phyloP scores from a whole-genome alignment of 2,797 vertebrate genomes.

The Gila robusta region DNA sequence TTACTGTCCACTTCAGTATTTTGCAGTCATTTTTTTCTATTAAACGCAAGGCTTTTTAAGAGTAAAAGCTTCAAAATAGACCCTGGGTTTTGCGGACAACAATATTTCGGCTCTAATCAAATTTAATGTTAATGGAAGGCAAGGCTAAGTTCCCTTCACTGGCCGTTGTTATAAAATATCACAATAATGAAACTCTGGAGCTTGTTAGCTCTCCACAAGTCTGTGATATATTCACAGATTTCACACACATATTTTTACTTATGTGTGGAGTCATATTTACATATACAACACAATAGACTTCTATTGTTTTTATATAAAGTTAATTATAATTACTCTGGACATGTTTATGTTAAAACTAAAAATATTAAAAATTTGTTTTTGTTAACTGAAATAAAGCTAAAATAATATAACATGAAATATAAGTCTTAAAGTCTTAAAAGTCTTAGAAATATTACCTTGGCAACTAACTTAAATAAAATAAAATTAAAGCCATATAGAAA shows the following conservation, averaged over 20 bases:
- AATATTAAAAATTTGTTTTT: neutral
- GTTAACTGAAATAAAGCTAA: neutral
- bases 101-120: neutral
- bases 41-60: neutral
- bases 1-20: neutral
- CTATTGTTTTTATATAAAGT: neutral
- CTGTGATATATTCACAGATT: neutral
- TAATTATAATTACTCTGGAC: neutral
- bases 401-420: neutral
- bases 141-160: neutral
- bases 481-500: neutral
- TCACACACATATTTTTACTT: neutral
- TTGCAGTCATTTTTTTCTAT: neutral
- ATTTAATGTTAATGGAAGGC: neutral
- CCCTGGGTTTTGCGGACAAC: neutral
- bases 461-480: neutral
- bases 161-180: neutral
- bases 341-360: neutral
- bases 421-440: neutral
- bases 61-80: neutral
- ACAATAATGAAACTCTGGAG: neutral
- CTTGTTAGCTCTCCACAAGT: conserved; percentile 2
- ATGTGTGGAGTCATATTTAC: neutral
- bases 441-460: neutral
- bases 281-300: neutral